A percentile compares a stretch with the other conserved stretches of the same genome.
These are phyloP conservation scores for Rhinella marina DNA, from an alignment of 2,797 vertebrate genomes.

Conservation along the genomic window DNA sequence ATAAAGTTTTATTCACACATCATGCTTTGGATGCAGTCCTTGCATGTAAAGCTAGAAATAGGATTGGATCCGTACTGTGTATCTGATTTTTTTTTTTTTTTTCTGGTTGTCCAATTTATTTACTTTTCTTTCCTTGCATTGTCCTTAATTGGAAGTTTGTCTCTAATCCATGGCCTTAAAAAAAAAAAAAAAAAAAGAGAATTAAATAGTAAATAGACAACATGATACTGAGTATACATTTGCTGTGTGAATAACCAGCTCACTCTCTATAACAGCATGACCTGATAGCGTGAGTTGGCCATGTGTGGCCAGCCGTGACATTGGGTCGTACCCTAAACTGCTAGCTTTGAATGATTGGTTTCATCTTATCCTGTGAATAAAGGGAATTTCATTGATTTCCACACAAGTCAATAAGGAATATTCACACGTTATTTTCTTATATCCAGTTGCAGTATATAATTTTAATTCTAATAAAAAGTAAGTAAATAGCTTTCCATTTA, in stretches of 20 bases:
- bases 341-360: no score
- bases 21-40: background rate
- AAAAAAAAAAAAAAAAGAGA: background rate
- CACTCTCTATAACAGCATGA: no score
- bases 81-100: background rate
- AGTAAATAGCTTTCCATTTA: no score
- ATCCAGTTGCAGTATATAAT: no score
- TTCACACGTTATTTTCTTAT: no score
- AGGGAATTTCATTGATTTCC: no score
- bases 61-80: background rate
- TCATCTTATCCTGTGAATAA: no score
- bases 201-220: background rate
- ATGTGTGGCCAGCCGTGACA: no score
- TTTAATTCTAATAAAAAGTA: no score
- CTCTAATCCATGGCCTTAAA: constrained; percentile 12
- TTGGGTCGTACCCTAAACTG: no score
- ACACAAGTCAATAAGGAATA: no score
- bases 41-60: background rate
- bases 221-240: background rate
- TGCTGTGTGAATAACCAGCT: background rate
- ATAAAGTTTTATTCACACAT: background rate
- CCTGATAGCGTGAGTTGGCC: no score
- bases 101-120: background rate
- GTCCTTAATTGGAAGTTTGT: background rate
- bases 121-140: background rate